Base-by-base conservation (phyloP, 2,113 vertebrate species). In the Rhineura floridana region DNA sequence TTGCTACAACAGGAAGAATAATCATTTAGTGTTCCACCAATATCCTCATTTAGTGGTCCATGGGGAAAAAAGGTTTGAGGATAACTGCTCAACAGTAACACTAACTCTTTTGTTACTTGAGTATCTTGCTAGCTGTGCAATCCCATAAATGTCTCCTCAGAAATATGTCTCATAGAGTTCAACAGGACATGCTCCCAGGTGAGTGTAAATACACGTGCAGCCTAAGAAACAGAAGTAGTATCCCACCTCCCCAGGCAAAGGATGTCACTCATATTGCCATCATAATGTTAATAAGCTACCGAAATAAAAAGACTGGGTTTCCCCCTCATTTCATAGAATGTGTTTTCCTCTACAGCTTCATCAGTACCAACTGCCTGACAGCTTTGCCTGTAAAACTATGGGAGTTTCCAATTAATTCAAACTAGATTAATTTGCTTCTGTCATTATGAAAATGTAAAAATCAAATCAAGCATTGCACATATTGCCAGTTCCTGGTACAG, bases 381-480 rank as follows among this genome's bases (percentile, higher is more conserved):
- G 73, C 42, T 92, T 78, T 93, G 81, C 50, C 73, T 89, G 59
- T 65, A 25, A 93, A 93, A 76, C 73, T 59, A 42, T 50, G 84
- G 50, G 88, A 94, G 85, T 90, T 93, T 93, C 87, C 86, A 91
- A 67, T 93, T 93, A 94, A 94, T 21, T 82, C 50, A 92, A 25
- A 79, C 63, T 81, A 86, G 42, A 91, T 87, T 90, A 91, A 91
- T 93, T 92, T 94, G 55, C 12, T 88, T 88, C 87, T 92, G 36
- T 10, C 44, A 33, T 69, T 84, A 90, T 86, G 19, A 83, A 93
- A 91, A 94, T 83, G 59, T 90, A 75, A 91, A 88, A n/a, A 91
- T 76, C 73, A 87, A 89, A 92, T 65, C 6, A 90, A 87, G 67
- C 39, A 88, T 91, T 93, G 0, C 2, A 81, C 15, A n/a, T 30